A percentile compares a stretch with the other conserved stretches of the same genome.
Conservation (phyloP, 1,140 invertebrate genomes). For the Drosophila triauraria region DNA sequence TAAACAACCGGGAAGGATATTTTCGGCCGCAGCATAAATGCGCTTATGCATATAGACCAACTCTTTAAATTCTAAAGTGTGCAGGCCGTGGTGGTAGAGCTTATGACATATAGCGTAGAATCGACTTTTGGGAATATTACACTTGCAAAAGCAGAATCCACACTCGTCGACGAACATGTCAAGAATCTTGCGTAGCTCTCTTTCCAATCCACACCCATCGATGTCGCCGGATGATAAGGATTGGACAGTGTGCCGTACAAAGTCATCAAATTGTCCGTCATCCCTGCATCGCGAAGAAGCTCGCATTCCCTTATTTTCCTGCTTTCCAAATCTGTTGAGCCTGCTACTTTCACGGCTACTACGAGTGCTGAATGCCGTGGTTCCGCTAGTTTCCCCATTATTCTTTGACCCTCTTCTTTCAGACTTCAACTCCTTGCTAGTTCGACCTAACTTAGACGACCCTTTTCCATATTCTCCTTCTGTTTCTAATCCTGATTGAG, state of each 20-base stretch:
- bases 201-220: slow-evolving; percentile 55
- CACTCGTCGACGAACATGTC: slow-evolving; percentile 72
- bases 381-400: neutral
- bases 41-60: slow-evolving; percentile 70
- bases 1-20: slow-evolving; percentile 64
- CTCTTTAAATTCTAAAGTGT: slow-evolving; percentile 63
- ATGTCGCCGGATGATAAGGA: slow-evolving; percentile 50
- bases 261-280: slow-evolving; percentile 55
- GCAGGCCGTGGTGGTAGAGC: slow-evolving; percentile 61
- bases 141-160: slow-evolving; percentile 73
- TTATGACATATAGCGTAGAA: slow-evolving; percentile 74
- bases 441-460: neutral
- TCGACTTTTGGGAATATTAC: slow-evolving; percentile 65
- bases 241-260: slow-evolving; percentile 58
- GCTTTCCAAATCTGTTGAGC: neutral
- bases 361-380: neutral
- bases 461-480: slow-evolving; percentile 7
- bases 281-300: neutral
- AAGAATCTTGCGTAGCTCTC: slow-evolving; percentile 66
- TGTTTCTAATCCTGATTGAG: neutral
- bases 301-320: neutral
- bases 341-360: neutral
- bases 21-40: slow-evolving; percentile 67
- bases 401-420: neutral
- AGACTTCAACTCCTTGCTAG: neutral